These are phyloP conservation scores for Pantelozetes paolii DNA, from an alignment of 2,888 invertebrate species.

Conservation along the genomic window DNA sequence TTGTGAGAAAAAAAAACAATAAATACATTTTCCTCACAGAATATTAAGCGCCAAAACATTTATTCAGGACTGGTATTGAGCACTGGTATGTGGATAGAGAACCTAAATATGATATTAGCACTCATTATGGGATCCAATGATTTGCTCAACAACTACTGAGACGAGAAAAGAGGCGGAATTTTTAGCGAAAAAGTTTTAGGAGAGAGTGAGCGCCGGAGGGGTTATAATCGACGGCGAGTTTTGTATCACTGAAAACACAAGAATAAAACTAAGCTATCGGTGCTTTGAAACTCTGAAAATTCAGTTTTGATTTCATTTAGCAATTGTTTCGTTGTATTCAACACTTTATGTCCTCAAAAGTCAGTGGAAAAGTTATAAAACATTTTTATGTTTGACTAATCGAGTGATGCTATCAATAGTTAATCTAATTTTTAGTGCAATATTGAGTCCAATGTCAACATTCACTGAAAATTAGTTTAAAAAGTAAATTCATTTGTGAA, in stretches of 20 bases:
- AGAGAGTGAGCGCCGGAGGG: constrained; percentile 31
- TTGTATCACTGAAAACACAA: constrained; percentile 30
- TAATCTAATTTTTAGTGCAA: too few species aligned
- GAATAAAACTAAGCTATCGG: constrained; percentile 9
- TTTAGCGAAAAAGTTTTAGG: not conserved
- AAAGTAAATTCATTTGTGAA: not conserved
- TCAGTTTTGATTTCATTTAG: not conserved
- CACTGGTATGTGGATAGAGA: constrained; percentile 11
- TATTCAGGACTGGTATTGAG: not conserved
- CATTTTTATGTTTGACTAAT: too few species aligned
- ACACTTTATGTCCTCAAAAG: constrained; percentile 4
- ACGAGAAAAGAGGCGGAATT: constrained; percentile 31
- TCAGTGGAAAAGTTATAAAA: too few species aligned
- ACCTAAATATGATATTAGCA: not conserved
- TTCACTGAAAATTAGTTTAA: too few species aligned
- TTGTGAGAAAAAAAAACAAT: too few species aligned
- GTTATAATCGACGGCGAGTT: constrained; percentile 22
- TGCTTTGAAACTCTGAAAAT: not conserved
- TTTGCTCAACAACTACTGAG: not conserved
- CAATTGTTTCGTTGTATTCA: not conserved
- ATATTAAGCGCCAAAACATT: not conserved
- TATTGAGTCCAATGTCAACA: too few species aligned
- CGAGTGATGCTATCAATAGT: too few species aligned
- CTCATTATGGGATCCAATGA: constrained; percentile 21
- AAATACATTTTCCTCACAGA: too few species aligned